A percentile compares a stretch with the other conserved stretches of the same genome.
These are phyloP conservation scores for Digitonthophagus gazella DNA, from an alignment of 2,888 invertebrate species.

Conservation along the genomic window DNA sequence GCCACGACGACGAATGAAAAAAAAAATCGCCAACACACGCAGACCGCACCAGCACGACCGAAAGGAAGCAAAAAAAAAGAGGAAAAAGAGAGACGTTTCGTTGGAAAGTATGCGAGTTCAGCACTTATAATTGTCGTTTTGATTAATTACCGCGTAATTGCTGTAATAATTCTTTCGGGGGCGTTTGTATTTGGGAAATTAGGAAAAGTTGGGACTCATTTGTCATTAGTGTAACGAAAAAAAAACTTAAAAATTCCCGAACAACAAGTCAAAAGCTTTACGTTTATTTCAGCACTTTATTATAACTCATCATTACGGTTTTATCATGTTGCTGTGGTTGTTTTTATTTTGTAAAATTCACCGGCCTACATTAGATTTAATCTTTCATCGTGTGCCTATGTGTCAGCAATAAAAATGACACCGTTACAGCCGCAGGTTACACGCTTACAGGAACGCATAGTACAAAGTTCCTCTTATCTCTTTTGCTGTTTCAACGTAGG, in stretches of 20 bases:
- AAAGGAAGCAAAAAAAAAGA: not conserved
- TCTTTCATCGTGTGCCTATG: not conserved
- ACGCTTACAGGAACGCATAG: not conserved
- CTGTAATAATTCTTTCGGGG: not conserved
- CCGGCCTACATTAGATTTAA: no score
- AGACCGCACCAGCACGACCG: not conserved
- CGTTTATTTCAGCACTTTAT: no score
- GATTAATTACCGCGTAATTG: not conserved
- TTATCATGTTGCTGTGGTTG: no score
- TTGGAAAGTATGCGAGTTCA: not conserved
- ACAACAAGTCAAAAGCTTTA: no score
- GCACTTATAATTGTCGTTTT: not conserved
- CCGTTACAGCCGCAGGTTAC: not conserved
- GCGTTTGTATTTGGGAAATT: not conserved
- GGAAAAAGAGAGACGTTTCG: not conserved
- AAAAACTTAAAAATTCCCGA: no score
- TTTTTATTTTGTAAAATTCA: no score
- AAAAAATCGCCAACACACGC: not conserved
- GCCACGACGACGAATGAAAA: not conserved
- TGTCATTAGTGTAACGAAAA: no score
- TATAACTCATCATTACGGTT: no score
- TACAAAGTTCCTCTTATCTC: slow-evolving; percentile 5
- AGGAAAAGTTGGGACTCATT: not conserved
- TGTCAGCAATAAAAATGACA: slow-evolving; percentile 5
- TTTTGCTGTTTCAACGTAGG: slow-evolving; percentile 3